phyloP scores from a whole-genome alignment of 2,888 invertebrate genomes.

The Latheticus oryzae region DNA sequence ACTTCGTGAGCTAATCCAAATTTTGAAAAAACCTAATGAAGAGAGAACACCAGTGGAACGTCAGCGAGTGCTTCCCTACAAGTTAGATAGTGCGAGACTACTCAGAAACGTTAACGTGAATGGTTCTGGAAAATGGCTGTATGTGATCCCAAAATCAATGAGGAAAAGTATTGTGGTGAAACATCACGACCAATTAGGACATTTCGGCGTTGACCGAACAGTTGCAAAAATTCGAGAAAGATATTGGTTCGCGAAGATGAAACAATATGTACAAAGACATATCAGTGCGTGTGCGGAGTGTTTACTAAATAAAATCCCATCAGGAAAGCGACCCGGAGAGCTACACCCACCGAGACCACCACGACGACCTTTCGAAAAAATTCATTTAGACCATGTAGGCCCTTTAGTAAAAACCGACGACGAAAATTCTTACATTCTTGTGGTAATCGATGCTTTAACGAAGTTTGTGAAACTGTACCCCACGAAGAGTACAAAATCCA shows the following conservation, averaged over 20 bases:
- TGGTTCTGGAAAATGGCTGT: conserved; percentile 49
- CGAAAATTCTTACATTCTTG: conserved; percentile 57
- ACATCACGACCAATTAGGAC: conserved; percentile 61
- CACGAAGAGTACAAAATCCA: conserved; percentile 14
- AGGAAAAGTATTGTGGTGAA: conserved; percentile 46
- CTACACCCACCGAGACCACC: conserved; percentile 62
- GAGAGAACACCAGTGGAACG: conserved; percentile 32
- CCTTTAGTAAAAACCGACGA: conserved; percentile 58
- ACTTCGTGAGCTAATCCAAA: conserved; percentile 37
- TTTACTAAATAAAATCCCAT: conserved; percentile 55
- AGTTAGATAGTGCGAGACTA: conserved; percentile 9
- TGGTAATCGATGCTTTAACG: conserved; percentile 54
- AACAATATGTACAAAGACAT: conserved; percentile 59
- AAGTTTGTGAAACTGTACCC: conserved; percentile 13
- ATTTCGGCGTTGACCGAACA: conserved; percentile 59
- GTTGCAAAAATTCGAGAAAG: conserved; percentile 51
- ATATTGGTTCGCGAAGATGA: conserved; percentile 64
- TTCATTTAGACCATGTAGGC: conserved; percentile 64
- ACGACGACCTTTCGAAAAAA: conserved; percentile 59
- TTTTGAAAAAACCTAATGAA: conserved; percentile 40
- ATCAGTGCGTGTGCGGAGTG: conserved; percentile 61
- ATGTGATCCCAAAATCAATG: conserved; percentile 57
- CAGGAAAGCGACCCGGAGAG: conserved; percentile 53
- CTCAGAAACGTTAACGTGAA: conserved; percentile 41
- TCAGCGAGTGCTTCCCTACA: conserved; percentile 21